Percentiles rank a stretch among this genome's conserved stretches.
Evolutionary conservation across 2,113 vertebrate genomes (phyloP).

Genomic region (Terrapene triunguis): DNA sequence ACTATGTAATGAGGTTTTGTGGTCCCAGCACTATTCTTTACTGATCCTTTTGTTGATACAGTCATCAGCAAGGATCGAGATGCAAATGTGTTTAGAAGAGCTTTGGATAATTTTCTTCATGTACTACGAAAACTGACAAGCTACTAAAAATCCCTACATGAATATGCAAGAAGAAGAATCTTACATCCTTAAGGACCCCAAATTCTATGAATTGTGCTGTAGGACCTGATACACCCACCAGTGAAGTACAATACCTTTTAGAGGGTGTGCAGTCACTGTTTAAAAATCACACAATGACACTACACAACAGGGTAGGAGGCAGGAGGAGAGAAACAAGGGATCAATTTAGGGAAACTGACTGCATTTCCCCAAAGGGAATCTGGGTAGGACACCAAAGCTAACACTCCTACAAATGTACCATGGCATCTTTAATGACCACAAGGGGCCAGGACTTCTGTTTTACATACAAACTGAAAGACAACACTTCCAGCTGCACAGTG

Average conservation of each 20-base stretch:
- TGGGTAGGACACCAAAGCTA: fast-evolving
- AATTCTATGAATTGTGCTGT: fast-evolving
- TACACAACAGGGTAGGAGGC: not conserved
- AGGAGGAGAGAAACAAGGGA: not conserved
- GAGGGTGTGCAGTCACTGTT: not conserved
- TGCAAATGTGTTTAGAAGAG: not conserved
- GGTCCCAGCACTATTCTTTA: constrained; percentile 55
- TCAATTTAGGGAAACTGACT: not conserved
- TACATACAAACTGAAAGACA: not conserved
- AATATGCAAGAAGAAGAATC: not conserved
- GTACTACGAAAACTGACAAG: not conserved
- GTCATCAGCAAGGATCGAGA: not conserved
- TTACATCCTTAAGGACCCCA: not conserved
- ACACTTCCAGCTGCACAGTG: not conserved
- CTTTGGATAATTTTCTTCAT: not conserved
- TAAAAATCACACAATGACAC: not conserved
- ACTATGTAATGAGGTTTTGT: constrained; percentile 72
- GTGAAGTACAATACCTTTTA: not conserved
- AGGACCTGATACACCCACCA: fast-evolving
- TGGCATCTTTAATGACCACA: not conserved
- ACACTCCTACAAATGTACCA: not conserved
- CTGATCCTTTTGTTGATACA: not conserved
- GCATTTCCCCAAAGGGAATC: not conserved
- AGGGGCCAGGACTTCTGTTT: not conserved
- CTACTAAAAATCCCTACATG: not conserved